Conservation (phyloP, 2,797 vertebrate genomes). For the Ara ararauna region DNA sequence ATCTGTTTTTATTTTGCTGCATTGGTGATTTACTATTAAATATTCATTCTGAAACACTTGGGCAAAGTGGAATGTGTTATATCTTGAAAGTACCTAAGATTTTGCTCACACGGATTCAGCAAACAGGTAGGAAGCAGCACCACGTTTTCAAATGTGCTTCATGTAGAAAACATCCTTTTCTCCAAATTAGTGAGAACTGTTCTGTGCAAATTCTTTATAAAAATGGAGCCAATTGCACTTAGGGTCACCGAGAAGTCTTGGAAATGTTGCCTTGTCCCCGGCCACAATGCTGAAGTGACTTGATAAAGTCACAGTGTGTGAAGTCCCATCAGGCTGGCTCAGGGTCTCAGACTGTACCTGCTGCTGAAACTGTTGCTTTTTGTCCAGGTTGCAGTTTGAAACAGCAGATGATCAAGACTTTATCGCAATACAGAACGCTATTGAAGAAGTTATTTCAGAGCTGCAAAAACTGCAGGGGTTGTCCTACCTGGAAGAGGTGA, state of each 20-base stretch:
- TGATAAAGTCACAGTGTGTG: fast-evolving
- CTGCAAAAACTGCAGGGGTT: slow-evolving; percentile 83
- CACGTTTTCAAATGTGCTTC: not conserved
- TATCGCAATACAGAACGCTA: slow-evolving; percentile 83
- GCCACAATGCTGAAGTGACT: not conserved
- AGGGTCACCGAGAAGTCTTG: not conserved
- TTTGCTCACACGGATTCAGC: not conserved
- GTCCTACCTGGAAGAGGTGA: slow-evolving; percentile 79
- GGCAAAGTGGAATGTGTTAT: not conserved
- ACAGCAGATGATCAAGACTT: slow-evolving; percentile 83
- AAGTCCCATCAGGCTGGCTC: not conserved
- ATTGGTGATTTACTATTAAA: not conserved
- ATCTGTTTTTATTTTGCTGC: not conserved
- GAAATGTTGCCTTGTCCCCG: not conserved
- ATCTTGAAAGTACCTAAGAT: not conserved
- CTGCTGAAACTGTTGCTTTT: not conserved
- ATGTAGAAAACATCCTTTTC: not conserved
- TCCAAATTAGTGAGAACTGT: not conserved
- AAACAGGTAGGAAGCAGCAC: not conserved
- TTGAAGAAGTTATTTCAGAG: slow-evolving; percentile 87
- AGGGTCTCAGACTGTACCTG: not conserved
- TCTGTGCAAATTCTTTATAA: not conserved
- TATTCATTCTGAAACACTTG: not conserved
- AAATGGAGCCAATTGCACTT: not conserved
- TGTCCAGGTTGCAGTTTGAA: slow-evolving; percentile 80